Conservation (phyloP, 2,797 vertebrate species). For the Enteromius radiatus region DNA sequence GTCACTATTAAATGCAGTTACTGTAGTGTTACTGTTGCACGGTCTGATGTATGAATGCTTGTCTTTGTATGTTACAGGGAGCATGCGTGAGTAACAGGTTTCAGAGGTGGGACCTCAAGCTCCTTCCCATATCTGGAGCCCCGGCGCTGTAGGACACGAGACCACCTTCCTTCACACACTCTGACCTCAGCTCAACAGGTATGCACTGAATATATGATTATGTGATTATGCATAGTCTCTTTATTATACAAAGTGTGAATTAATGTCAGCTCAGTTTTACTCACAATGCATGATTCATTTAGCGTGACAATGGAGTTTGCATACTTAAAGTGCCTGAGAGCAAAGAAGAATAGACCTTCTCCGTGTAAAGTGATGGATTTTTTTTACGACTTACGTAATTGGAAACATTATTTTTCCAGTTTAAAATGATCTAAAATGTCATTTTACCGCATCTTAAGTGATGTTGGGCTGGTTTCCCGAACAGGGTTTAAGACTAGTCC, state of each 20-base stretch:
- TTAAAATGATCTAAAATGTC: no score
- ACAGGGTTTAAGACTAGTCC: no score
- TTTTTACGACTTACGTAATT: neutral
- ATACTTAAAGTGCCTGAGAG: neutral
- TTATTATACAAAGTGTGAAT: conserved; percentile 2
- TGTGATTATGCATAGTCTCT: neutral
- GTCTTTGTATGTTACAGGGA: conserved; percentile 53
- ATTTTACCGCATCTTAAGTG: no score
- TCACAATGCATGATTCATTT: conserved; percentile 10
- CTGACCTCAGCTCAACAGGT: conserved; percentile 52
- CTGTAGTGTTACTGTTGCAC: neutral
- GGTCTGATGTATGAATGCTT: neutral
- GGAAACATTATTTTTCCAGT: neutral
- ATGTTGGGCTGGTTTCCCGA: no score
- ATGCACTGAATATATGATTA: conserved; percentile 11
- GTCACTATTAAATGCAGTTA: neutral
- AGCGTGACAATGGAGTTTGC: neutral
- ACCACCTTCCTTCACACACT: conserved; percentile 38
- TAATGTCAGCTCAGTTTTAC: neutral
- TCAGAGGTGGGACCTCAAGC: conserved; percentile 47
- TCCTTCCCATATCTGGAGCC: conserved; percentile 40
- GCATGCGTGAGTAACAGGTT: conserved; percentile 56
- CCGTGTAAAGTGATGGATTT: neutral
- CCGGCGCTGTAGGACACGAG: conserved; percentile 42
- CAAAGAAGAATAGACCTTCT: neutral